phyloP scores from a whole-genome alignment of 2,113 vertebrate genomes.

The Aphelocoma coerulescens region DNA sequence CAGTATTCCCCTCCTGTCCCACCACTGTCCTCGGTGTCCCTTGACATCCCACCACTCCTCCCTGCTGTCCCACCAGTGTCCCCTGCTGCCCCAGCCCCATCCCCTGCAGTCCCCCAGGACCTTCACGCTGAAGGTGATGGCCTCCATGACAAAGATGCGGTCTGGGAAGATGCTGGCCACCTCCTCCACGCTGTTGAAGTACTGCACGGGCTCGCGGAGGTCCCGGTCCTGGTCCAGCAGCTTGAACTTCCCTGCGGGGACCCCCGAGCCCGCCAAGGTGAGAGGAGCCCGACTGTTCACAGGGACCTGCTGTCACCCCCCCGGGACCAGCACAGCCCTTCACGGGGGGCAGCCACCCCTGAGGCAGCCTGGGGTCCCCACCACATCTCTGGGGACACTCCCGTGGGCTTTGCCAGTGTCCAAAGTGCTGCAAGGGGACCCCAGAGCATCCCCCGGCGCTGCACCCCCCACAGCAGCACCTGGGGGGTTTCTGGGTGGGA shows the following conservation, averaged over 20 bases:
- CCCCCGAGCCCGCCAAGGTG: accelerated
- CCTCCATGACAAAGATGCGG: constrained; percentile 96
- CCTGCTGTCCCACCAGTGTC: not conserved
- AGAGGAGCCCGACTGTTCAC: not conserved
- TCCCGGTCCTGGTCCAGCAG: constrained; percentile 95
- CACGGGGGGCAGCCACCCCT: accelerated
- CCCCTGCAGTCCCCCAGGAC: constrained; percentile 54
- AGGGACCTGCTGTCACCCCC: not conserved
- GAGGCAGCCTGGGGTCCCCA: not conserved
- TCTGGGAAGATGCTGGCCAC: constrained; percentile 94
- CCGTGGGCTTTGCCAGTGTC: not conserved
- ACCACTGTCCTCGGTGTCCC: not conserved
- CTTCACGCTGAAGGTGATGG: constrained; percentile 97
- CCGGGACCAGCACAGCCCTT: not conserved
- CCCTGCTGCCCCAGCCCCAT: not conserved
- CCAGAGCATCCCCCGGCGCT: not conserved
- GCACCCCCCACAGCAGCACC: not conserved
- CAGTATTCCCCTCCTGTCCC: not conserved
- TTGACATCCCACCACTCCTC: accelerated
- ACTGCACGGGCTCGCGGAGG: constrained; percentile 91
- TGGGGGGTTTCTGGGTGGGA: no score
- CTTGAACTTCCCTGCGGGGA: constrained; percentile 89
- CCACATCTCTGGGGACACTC: not conserved
- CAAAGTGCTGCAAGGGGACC: not conserved
- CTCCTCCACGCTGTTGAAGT: constrained; percentile 96